Evolutionary conservation across 2,888 invertebrate species (phyloP).

Genomic region (Rotaria magnacalcarata): DNA sequence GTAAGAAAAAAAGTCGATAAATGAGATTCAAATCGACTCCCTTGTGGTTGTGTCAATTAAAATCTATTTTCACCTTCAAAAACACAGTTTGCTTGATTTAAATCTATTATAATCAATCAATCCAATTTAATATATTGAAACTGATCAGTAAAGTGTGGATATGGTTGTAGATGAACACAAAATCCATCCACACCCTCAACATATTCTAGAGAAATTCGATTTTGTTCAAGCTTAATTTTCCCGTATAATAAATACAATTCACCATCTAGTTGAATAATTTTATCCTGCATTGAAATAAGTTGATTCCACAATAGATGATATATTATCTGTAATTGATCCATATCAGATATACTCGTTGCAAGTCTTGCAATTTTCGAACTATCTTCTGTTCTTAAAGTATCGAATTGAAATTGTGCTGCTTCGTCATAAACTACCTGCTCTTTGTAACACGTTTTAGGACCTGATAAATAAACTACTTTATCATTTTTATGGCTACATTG

Average conservation of each 20-base stretch:
- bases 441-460: slow-evolving; percentile 45
- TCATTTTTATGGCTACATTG: slow-evolving; percentile 40
- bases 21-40: too few species aligned
- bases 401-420: slow-evolving; percentile 46
- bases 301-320: slow-evolving; percentile 46
- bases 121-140: too few species aligned
- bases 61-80: too few species aligned
- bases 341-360: slow-evolving; percentile 39
- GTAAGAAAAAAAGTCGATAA: too few species aligned
- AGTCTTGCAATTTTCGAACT: slow-evolving; percentile 38
- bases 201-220: neutral
- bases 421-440: slow-evolving; percentile 46
- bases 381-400: slow-evolving; percentile 43
- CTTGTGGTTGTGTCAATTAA: too few species aligned
- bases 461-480: slow-evolving; percentile 15
- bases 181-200: too few species aligned
- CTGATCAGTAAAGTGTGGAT: too few species aligned
- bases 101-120: too few species aligned
- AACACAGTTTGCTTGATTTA: too few species aligned
- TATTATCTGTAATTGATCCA: slow-evolving; percentile 46
- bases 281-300: neutral
- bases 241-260: slow-evolving; percentile 34
- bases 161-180: too few species aligned
- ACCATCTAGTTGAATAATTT: neutral
- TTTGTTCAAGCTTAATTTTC: neutral